These are phyloP conservation scores for Aphidoletes aphidimyza DNA, from an alignment of 2,888 invertebrate genomes.

Conservation along the genomic window DNA sequence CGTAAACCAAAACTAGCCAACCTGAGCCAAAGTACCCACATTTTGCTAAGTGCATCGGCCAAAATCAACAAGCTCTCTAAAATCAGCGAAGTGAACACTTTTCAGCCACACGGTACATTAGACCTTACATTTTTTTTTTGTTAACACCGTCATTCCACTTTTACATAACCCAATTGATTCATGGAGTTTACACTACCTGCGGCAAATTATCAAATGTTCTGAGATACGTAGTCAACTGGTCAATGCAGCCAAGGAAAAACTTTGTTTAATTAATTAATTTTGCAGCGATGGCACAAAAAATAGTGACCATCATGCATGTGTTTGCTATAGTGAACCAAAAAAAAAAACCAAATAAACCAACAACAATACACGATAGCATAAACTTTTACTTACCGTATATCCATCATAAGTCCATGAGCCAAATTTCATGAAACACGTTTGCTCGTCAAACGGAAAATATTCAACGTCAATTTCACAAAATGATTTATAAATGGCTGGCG, in stretches of 20 bases:
- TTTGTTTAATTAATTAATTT: slow-evolving; percentile 9
- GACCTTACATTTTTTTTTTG: neutral
- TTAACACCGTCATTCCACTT: neutral
- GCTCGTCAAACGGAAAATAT: slow-evolving; percentile 94
- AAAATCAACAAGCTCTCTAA: too few relatives aligned
- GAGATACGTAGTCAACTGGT: neutral
- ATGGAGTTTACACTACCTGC: neutral
- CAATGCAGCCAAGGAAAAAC: neutral
- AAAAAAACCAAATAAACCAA: neutral
- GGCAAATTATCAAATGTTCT: neutral
- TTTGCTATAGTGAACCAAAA: neutral
- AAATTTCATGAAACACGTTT: slow-evolving; percentile 96
- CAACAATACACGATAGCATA: neutral
- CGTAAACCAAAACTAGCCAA: too few relatives aligned
- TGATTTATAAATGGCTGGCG: slow-evolving; percentile 98
- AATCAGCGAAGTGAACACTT: too few relatives aligned
- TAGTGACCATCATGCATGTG: neutral
- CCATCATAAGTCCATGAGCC: slow-evolving; percentile 93
- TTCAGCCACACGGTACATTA: too few relatives aligned
- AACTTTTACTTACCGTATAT: slow-evolving; percentile 78
- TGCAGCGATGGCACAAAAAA: neutral
- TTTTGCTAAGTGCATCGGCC: too few relatives aligned
- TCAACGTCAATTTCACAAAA: slow-evolving; percentile 95
- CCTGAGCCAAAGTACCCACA: too few relatives aligned
- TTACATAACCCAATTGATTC: neutral